These are phyloP conservation scores for Yponomeuta plumbellus DNA, from an alignment of 2,888 invertebrate genomes.

Conservation along the genomic window DNA sequence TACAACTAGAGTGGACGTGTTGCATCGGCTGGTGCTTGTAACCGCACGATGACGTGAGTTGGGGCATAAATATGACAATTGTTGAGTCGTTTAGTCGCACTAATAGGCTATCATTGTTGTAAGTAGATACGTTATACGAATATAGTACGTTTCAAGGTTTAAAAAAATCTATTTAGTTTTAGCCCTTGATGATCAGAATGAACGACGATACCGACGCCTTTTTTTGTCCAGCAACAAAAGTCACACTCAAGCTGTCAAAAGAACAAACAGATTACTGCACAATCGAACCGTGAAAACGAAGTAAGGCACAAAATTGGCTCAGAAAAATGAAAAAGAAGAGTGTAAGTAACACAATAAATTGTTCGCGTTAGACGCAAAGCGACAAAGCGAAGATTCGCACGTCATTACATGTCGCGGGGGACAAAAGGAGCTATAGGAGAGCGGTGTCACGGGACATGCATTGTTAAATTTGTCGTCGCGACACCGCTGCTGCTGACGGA, in stretches of 20 bases:
- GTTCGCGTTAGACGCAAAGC: slow-evolving; percentile 37
- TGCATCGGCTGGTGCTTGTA: neutral
- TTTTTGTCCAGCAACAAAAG: neutral
- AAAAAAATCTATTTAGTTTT: neutral
- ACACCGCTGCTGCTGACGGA: slow-evolving; percentile 53
- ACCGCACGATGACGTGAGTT: slow-evolving; percentile 11
- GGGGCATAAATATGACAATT: neutral
- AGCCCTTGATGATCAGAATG: neutral
- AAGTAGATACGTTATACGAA: neutral
- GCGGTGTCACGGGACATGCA: slow-evolving; percentile 31
- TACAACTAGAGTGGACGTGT: neutral
- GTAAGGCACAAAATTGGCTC: slow-evolving; percentile 31
- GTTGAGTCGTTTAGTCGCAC: neutral
- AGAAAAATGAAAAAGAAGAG: slow-evolving; percentile 38
- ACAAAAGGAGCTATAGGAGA: slow-evolving; percentile 14
- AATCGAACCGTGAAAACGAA: slow-evolving; percentile 29
- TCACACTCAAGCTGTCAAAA: slow-evolving; percentile 6
- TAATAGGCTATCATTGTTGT: neutral
- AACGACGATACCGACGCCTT: neutral
- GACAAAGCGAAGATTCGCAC: slow-evolving; percentile 59
- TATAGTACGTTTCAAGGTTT: neutral
- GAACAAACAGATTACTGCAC: slow-evolving; percentile 14
- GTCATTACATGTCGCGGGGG: slow-evolving; percentile 49
- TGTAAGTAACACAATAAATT: slow-evolving; percentile 50
- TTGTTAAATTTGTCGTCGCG: slow-evolving; percentile 70